Evolutionary conservation across 2,113 vertebrate genomes (phyloP).

Genomic region (Albula goreensis): DNA sequence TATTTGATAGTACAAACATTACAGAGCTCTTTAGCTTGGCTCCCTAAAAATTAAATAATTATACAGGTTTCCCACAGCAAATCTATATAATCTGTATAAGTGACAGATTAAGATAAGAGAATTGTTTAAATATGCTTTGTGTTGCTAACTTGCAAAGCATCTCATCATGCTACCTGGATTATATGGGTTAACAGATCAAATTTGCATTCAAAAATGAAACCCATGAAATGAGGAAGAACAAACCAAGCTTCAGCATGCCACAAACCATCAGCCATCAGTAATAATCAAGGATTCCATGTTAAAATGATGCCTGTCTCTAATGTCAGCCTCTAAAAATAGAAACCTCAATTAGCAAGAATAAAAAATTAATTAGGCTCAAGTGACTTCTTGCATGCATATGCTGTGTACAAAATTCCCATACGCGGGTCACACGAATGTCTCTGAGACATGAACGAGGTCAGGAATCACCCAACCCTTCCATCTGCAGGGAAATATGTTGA

Average conservation of each 20-base stretch:
- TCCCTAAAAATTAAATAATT: no score
- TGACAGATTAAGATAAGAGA: no score
- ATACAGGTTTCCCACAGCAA: no score
- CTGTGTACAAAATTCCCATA: background rate
- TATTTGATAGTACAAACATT: no score
- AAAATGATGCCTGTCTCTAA: slow-evolving; percentile 27
- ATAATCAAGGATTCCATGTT: slow-evolving; percentile 2
- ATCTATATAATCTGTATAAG: no score
- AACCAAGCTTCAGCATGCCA: background rate
- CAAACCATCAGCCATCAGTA: slow-evolving; percentile 2
- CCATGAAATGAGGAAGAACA: background rate
- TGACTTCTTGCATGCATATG: slow-evolving; percentile 37
- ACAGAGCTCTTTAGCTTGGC: no score
- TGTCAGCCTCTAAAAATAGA: slow-evolving; percentile 41
- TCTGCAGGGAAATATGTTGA: background rate
- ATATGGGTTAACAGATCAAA: background rate
- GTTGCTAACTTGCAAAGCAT: no score
- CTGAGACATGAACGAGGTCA: background rate
- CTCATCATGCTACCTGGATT: no score
- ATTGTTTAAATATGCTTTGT: no score
- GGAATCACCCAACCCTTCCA: background rate
- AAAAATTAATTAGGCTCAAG: slow-evolving; percentile 22
- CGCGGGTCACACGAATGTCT: background rate
- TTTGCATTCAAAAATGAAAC: background rate
- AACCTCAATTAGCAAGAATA: slow-evolving; percentile 28